Evolutionary conservation across 2,113 vertebrate species (phyloP).

Genomic region (Pelobates fuscus): DNA sequence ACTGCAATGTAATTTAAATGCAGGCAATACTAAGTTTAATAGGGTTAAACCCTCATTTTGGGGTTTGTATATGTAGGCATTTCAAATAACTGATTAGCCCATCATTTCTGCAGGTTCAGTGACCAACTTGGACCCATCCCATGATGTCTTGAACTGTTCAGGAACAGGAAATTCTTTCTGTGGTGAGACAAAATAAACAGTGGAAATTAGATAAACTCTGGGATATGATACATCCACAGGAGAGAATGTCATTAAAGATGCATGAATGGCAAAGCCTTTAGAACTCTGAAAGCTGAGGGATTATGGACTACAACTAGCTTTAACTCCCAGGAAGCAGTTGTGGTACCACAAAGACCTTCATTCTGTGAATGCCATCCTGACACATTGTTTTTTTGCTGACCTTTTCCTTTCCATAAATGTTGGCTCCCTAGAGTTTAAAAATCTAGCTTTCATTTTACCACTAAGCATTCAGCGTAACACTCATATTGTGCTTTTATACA

Average conservation of each 20-base stretch:
- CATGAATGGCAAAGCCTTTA: slow-evolving; percentile 52
- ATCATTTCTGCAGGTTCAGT: slow-evolving; percentile 95
- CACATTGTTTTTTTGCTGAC: not conserved
- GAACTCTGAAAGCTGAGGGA: slow-evolving; percentile 46
- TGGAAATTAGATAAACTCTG: slow-evolving; percentile 50
- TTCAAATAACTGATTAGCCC: slow-evolving; percentile 66
- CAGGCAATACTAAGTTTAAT: not conserved
- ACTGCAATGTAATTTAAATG: not conserved
- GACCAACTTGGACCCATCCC: slow-evolving; percentile 90
- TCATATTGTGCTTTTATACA: too few relatives aligned
- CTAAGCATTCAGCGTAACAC: too few relatives aligned
- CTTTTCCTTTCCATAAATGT: not conserved
- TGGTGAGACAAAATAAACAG: slow-evolving; percentile 60
- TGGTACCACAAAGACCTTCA: slow-evolving; percentile 52
- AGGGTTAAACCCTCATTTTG: not conserved
- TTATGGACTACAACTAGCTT: slow-evolving; percentile 52
- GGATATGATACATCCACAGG: slow-evolving; percentile 54
- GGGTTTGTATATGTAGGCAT: not conserved
- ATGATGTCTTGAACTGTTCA: slow-evolving; percentile 96
- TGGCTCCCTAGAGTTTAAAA: too few relatives aligned
- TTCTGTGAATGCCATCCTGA: slow-evolving; percentile 2
- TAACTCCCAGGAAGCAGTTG: slow-evolving; percentile 54
- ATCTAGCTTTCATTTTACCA: too few relatives aligned
- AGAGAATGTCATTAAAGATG: slow-evolving; percentile 48
- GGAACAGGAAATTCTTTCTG: slow-evolving; percentile 97